These are phyloP conservation scores for Entomyzon cyanotis DNA, from an alignment of 2,113 vertebrate genomes.

Conservation along the genomic window DNA sequence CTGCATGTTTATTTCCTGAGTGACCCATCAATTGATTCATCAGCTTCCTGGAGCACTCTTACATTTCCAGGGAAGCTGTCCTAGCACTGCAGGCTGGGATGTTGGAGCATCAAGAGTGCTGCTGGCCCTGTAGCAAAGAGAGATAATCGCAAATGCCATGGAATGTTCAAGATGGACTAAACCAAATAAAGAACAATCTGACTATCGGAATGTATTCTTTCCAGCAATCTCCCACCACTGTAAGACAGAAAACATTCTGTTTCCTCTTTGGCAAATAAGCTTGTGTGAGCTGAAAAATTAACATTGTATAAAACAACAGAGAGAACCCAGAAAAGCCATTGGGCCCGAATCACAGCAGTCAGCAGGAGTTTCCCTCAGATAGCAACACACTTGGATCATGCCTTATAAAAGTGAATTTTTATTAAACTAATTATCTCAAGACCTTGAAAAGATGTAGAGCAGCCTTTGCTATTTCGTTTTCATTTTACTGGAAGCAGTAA, in stretches of 20 bases:
- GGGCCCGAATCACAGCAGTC: neutral
- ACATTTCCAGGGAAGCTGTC: neutral
- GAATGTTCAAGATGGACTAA: neutral
- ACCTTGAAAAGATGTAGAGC: neutral
- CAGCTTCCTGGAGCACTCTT: neutral
- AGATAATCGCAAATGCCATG: neutral
- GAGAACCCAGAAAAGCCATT: neutral
- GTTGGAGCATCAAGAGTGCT: neutral
- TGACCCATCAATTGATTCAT: neutral
- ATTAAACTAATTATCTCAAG: slow-evolving; percentile 10
- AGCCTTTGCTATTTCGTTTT: neutral
- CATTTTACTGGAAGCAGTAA: slow-evolving; percentile 19
- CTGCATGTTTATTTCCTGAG: neutral
- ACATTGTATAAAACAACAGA: neutral
- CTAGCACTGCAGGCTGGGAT: neutral
- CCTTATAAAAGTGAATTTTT: slow-evolving; percentile 18
- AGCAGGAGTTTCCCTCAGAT: neutral
- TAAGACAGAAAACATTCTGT: neutral
- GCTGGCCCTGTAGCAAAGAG: neutral
- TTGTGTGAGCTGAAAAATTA: neutral
- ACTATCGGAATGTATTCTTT: neutral
- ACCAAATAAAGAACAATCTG: neutral
- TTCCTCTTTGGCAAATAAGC: neutral
- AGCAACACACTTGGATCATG: neutral
- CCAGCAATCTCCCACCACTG: neutral